Conservation (phyloP, 2,888 invertebrate genomes). For the Rhodophaea formosa region DNA sequence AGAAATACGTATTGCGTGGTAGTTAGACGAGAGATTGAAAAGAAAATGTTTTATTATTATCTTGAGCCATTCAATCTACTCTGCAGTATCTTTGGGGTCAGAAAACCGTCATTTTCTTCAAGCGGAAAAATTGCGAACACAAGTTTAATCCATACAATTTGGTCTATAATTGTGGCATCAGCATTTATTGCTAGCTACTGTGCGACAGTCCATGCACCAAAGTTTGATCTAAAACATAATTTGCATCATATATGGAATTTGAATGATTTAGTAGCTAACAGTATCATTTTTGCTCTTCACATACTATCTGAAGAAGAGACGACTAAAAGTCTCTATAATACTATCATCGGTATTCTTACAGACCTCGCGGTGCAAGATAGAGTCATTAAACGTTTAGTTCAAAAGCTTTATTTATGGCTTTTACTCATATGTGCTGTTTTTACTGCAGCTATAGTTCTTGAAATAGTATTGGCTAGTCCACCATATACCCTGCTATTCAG, state of each 20-base stretch:
- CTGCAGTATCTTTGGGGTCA: constrained; percentile 38
- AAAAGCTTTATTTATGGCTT: constrained; percentile 47
- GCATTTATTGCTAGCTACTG: constrained; percentile 28
- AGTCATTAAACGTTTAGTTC: constrained; percentile 36
- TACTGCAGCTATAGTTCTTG: constrained; percentile 35
- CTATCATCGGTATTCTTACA: constrained; percentile 30
- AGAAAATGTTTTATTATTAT: constrained; percentile 43
- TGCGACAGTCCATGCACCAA: constrained; percentile 25
- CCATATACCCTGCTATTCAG: constrained; percentile 41
- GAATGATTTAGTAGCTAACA: constrained; percentile 40
- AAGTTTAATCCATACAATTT: constrained; percentile 30
- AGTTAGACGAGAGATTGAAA: neutral
- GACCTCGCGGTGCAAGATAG: constrained; percentile 33
- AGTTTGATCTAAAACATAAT: constrained; percentile 34
- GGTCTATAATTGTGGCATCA: constrained; percentile 35
- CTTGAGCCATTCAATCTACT: constrained; percentile 38
- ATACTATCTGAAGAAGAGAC: constrained; percentile 30
- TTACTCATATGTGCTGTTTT: constrained; percentile 31
- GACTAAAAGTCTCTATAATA: constrained; percentile 36
- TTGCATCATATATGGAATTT: constrained; percentile 35
- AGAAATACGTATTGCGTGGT: neutral
- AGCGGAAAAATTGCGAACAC: constrained; percentile 15
- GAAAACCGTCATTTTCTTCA: constrained; percentile 35
- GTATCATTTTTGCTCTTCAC: constrained; percentile 34
- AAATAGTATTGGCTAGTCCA: constrained; percentile 34